Percentiles rank a stretch among this genome's conserved stretches.
Conservation (phyloP, 2,888 invertebrate genomes). For the Isoperla grammatica region DNA sequence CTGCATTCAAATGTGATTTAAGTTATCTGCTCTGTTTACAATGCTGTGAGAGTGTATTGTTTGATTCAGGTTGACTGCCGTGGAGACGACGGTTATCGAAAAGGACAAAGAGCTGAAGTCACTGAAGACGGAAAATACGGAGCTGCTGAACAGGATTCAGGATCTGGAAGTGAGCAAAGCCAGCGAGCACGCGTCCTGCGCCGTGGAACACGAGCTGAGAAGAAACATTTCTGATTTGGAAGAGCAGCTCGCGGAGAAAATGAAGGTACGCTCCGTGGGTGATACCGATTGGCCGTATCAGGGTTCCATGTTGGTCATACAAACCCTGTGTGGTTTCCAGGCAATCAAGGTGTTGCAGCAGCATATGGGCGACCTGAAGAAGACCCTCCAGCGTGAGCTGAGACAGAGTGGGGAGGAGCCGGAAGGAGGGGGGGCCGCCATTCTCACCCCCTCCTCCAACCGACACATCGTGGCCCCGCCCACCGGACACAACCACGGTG, state of each 20-base stretch:
- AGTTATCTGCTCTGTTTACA: too few species aligned
- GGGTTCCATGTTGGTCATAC: neutral
- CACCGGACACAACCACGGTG: slow-evolving; percentile 22
- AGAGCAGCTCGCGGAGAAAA: slow-evolving; percentile 58
- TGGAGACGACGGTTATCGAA: slow-evolving; percentile 38
- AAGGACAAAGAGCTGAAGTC: slow-evolving; percentile 47
- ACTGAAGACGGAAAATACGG: slow-evolving; percentile 41
- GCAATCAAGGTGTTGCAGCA: slow-evolving; percentile 62
- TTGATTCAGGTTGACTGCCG: neutral
- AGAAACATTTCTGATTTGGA: slow-evolving; percentile 51
- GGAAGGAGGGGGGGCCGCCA: slow-evolving; percentile 36
- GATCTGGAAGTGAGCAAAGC: slow-evolving; percentile 40
- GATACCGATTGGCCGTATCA: neutral
- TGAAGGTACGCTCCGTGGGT: slow-evolving; percentile 50
- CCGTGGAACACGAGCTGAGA: slow-evolving; percentile 46
- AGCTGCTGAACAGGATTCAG: slow-evolving; percentile 28
- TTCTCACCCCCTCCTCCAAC: slow-evolving; percentile 20
- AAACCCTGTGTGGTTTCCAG: too few species aligned
- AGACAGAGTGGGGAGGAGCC: slow-evolving; percentile 49
- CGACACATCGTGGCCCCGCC: slow-evolving; percentile 11
- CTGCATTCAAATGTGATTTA: too few species aligned
- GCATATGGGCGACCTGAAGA: slow-evolving; percentile 82
- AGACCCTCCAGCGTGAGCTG: slow-evolving; percentile 82
- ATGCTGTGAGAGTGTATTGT: too few species aligned
- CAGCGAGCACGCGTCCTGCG: slow-evolving; percentile 38